Conservation (phyloP, 2,113 vertebrate genomes). For the Lanius collurio region DNA sequence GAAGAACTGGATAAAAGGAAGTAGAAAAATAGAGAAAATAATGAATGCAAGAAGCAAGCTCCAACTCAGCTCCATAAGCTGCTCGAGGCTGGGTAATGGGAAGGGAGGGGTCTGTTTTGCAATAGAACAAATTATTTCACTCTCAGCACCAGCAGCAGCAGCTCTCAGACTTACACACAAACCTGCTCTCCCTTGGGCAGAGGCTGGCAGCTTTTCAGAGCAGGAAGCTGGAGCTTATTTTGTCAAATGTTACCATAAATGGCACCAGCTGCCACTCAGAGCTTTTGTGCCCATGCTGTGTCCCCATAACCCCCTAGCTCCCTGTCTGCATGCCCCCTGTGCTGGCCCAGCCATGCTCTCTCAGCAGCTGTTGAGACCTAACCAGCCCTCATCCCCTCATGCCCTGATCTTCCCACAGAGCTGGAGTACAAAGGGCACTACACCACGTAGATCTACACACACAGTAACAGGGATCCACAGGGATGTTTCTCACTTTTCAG, state of each 20-base stretch:
- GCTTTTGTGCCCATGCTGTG: background rate
- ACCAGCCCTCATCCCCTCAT: background rate
- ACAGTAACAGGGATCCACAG: background rate
- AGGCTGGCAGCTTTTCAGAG: background rate
- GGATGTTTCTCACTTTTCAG: no score
- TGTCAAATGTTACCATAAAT: background rate
- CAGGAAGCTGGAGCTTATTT: background rate
- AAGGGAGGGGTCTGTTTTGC: background rate
- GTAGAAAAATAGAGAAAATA: background rate
- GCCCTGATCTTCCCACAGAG: background rate
- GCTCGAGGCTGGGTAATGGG: background rate
- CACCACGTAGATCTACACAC: background rate
- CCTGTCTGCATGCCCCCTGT: accelerated
- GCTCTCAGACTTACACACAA: background rate
- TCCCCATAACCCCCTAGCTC: background rate
- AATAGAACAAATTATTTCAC: background rate
- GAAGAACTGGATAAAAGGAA: conserved; percentile 61
- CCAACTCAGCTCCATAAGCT: background rate
- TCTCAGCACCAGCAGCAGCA: background rate
- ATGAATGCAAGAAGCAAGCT: background rate
- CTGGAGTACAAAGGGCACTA: accelerated
- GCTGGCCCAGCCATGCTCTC: background rate
- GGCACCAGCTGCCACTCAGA: background rate
- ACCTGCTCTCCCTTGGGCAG: background rate
- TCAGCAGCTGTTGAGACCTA: background rate